Evolutionary conservation across 2,113 vertebrate genomes (phyloP), one percentile per base, ranked within the genome.

Genomic region (Struthio camelus): DNA sequence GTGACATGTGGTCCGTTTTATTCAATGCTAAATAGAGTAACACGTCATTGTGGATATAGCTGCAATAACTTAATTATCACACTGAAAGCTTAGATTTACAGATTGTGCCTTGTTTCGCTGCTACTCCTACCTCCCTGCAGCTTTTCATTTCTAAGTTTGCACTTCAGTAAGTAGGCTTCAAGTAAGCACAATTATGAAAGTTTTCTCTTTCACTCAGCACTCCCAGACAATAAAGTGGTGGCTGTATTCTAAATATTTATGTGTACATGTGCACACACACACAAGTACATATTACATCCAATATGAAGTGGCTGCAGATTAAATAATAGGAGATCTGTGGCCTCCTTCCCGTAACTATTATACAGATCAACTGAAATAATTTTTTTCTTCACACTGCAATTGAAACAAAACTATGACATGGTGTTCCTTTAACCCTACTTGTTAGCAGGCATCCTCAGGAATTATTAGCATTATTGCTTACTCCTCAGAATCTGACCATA

Each of bases 1-100:
- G 53, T 89, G 94, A 96, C 91, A 66, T 4, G 62, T 78, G 89
- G 78, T 85, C 91, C 53, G 85, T 24, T 95, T 96, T 94, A 85
- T 53, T 72, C 75, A 4, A 34, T 25, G 53, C 71, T 96, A 95
- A 95, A 12, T 13, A 91, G 84, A 51, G 23, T 23, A 18, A 42
- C 42, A 28, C 20, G 16, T 6, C 24, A 40, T 40, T 46, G 73
- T 0, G 0, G 24, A 32, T 54, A 22, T 2, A 36, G 38, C 36
- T 40, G 19, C 14, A 12, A 71, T 81, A 94, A 46, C 77, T 86
- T 54, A 51, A 86, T 92, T 86, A 84, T 51, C 50, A 83, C 66
- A 56, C 56, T 71, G 70, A 6, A 75, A 42, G 59, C 66, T 91
- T 62, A 70, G 69, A 67, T 2, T 8, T 34, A 61, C 38, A 48